Evolutionary conservation across 2,888 invertebrate genomes (phyloP), one percentile per base, ranked within the genome.

Genomic region (Pollenia labialis): DNA sequence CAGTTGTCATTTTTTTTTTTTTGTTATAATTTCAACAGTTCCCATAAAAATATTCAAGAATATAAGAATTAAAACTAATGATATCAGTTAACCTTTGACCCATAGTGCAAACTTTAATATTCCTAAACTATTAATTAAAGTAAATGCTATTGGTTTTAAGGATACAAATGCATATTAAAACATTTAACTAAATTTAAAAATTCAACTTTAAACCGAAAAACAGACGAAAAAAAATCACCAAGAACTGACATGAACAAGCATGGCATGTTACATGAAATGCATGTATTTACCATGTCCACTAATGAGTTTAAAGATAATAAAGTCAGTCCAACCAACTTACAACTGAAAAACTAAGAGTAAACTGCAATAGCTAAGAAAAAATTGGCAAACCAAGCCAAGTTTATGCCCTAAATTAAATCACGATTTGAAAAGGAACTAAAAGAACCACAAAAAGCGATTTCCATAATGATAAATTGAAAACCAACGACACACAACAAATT

Each of bases 321-420:
- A 75, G 6, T 46, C n/a, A 68, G 18, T 40, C 44, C n/a, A 48
- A 52, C 50, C 16, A 71, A 64, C 18, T 52, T 64, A 72, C 66
- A 68, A 68, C 1, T 52, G n/a, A 11, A 46, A 52, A 62, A 32
- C 46, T 14, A 18, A 46, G 14, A 16, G 40, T 32, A 14, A 48
- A 56, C 6, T 46, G 14, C n/a, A 64, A 44, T 18, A 72, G 52
- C 46, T 80, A 74, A 18, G 54, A 9, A 23, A 54, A 18, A 48
- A 16, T 56, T 66, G 14, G 0, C 8, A 79, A 44, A 8, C 9
- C n/a, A 58, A 54, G 42, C 16, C 11, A 75, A 58, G 48, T 58
- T 12, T 9, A 46, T 85, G 84, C 79, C 84, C 84, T 85, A 85
- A 85, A 85, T 85, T 48, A 68, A 68, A 85, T 74, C 79, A 85